A percentile compares a stretch with the other conserved stretches of the same genome.
These are phyloP conservation scores for Avahi laniger DNA, from an alignment of 2,797 vertebrate genomes.

Conservation along the genomic window DNA sequence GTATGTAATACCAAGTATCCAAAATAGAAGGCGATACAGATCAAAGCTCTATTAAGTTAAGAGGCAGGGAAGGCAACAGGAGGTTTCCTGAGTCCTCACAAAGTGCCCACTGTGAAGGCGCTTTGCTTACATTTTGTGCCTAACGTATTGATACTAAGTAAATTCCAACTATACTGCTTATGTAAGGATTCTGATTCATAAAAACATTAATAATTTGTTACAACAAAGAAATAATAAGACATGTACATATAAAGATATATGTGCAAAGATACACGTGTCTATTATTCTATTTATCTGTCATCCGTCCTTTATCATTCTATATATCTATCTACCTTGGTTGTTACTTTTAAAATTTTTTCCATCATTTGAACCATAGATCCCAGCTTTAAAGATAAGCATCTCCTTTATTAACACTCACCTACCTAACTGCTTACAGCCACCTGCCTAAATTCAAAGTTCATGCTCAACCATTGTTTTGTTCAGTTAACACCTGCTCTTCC, in stretches of 20 bases:
- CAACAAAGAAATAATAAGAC: not conserved
- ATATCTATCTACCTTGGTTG: not conserved
- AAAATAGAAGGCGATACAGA: not conserved
- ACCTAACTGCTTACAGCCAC: not conserved
- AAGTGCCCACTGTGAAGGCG: not conserved
- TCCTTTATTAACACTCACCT: not conserved
- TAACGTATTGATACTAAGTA: not conserved
- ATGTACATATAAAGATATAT: not conserved
- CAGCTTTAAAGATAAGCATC: not conserved
- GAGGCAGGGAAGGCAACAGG: rapidly evolving
- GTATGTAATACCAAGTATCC: not conserved
- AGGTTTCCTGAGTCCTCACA: not conserved
- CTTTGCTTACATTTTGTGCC: not conserved
- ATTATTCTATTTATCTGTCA: not conserved
- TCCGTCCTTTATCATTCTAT: not conserved
- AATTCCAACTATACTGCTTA: not conserved
- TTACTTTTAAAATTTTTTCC: not conserved
- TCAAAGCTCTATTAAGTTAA: not conserved
- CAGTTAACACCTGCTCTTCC: not conserved
- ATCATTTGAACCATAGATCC: not conserved
- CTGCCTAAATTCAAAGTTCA: not conserved
- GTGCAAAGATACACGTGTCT: not conserved
- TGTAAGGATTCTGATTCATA: not conserved
- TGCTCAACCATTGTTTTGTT: not conserved
- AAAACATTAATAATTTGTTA: not conserved